Evolutionary conservation across 2,113 vertebrate species (phyloP), one percentile per base, ranked within the genome.

Genomic region (Semnornis frantzii): DNA sequence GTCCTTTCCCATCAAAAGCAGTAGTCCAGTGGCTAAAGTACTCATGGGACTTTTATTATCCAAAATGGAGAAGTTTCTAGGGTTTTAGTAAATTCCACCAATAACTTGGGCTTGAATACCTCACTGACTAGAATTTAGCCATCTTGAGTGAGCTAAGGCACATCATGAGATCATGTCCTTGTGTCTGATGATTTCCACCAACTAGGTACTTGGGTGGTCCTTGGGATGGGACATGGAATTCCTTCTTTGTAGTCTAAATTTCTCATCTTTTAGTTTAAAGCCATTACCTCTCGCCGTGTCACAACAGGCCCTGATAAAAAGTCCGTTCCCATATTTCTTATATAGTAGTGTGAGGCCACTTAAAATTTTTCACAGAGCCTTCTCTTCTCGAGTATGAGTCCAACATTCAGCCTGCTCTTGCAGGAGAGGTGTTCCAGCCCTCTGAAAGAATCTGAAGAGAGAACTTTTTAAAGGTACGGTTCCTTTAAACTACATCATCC

Each of bases 91-190:
- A 46, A 59, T 86, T 74, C 8, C 20, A 78, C 59, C 33, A 73
- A 37, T 3, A 20, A 20, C 8, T 18, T 72, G 28, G 39, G 30
- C 5, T 44, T 15, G 44, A 44, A 44, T 44, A 39, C 10, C 4
- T 12, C 25, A 10, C 5, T 31, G 12, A 24, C 7, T 15, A 63
- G 52, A 71, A 85, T 13, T 74, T 23, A 15, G 6, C 10, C 16
- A 25, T 4, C 76, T 24, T 18, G 34, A 25, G 15, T 59, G 19
- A 30, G 16, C 25, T 73, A 25, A 68, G n/a, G 19, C 6, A 28
- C 0, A 0, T 4, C 52, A n/a, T 17, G 15, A 88, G 5, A 6
- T 84, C 2, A 0, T 78, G 60, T 79, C 23, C 17, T 50, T 48
- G 15, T 66, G 57, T 34, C n/a, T 63, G 34, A 70, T 59, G n/a